Evolutionary conservation across 2,888 invertebrate species (phyloP).

Genomic region (Sympetrum striolatum): DNA sequence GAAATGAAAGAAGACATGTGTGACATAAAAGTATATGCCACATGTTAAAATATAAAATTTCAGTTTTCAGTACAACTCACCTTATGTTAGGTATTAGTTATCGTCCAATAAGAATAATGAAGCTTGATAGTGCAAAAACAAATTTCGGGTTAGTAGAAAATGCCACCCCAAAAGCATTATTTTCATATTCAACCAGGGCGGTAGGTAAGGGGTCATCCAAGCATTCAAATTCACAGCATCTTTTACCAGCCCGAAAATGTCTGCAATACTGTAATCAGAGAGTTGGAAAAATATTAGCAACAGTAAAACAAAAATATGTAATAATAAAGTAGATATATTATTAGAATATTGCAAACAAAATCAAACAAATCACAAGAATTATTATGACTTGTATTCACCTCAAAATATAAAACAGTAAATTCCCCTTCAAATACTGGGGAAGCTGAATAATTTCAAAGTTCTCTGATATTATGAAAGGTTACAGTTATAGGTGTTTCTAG

Average conservation of each 20-base stretch:
- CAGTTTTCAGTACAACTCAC: background rate
- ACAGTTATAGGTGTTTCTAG: no score
- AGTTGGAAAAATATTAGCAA: background rate
- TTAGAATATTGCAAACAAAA: no score
- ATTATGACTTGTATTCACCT: no score
- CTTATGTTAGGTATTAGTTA: background rate
- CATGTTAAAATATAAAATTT: background rate
- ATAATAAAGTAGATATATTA: no score
- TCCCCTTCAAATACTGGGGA: no score
- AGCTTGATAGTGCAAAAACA: background rate
- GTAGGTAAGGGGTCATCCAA: conserved; percentile 64
- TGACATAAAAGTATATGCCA: background rate
- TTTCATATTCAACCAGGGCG: background rate
- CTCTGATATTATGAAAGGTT: no score
- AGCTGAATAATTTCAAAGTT: no score
- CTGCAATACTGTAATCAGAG: conserved; percentile 74
- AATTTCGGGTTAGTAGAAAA: background rate
- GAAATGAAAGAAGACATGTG: background rate
- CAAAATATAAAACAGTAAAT: no score
- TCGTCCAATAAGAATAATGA: conserved; percentile 21
- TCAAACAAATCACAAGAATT: no score
- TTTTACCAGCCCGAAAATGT: conserved; percentile 80
- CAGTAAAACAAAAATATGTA: background rate
- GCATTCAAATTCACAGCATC: conserved; percentile 90
- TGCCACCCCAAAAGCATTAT: background rate